These are phyloP conservation scores for Andrena camellia DNA, from an alignment of 2,888 invertebrate species.

Conservation along the genomic window DNA sequence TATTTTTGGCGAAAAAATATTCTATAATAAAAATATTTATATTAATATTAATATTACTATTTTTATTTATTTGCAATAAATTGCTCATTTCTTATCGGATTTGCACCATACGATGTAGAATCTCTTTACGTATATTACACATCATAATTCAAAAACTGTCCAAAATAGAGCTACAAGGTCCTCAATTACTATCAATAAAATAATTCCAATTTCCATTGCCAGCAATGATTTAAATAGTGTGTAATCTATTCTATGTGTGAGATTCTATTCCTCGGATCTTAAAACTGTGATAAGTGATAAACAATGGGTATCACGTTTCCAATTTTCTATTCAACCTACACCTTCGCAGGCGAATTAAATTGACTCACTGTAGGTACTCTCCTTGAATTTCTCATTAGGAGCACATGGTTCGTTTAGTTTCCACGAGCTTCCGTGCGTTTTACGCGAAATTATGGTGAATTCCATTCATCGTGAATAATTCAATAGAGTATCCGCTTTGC, in stretches of 20 bases:
- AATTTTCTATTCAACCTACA: background rate
- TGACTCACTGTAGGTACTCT: background rate
- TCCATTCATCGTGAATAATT: constrained; percentile 29
- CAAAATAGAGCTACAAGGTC: no score
- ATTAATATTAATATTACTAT: no score
- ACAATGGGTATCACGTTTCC: background rate
- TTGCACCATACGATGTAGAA: no score
- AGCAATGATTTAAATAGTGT: no score
- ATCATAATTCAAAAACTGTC: no score
- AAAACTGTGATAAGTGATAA: background rate
- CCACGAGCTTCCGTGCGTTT: background rate
- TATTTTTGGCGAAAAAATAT: no score
- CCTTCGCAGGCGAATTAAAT: background rate
- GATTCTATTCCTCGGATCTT: background rate
- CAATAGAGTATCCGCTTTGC: constrained; percentile 29
- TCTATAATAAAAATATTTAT: no score
- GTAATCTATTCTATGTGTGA: background rate
- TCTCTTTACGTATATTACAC: no score
- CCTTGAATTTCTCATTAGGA: background rate
- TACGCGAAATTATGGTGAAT: constrained; percentile 12
- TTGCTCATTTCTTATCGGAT: no score
- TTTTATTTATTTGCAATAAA: no score
- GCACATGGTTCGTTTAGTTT: background rate
- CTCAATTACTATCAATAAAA: no score
- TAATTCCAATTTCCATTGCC: no score